Base-by-base conservation (phyloP, 2,888 invertebrate genomes). In the Hipparchia semele region DNA sequence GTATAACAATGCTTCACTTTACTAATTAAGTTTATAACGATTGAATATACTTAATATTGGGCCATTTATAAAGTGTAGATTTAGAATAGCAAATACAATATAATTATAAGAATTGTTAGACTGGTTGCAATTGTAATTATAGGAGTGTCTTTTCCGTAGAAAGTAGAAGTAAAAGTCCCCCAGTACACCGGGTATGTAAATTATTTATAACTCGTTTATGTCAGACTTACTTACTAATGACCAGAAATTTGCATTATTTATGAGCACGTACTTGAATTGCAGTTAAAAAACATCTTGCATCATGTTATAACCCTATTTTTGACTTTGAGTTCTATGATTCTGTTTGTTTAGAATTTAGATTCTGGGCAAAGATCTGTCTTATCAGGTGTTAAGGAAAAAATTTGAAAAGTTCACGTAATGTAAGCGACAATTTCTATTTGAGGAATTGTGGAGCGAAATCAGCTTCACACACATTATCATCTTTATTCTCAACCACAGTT, bases 81-180 rank as follows among this genome's bases (percentile, higher is more conserved):
- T 39, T 39, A 39, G 39, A 5, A 39, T 4, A 39, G 5, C 39
- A 39, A 8, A 60, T 13, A 13, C 3, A 60, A 45, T 45, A 61
- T 64, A 39, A 39, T 39, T 6, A 10, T 23, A 10, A 5, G 51
- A 51, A 65, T 53, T 33, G 39, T 10, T 9, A 53, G 23, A 65
- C 23, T n/a, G 33, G 65, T 65, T 10, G 23, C 56, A 58, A 7
- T 46, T 58, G 56, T 39, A 54, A 23, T 33, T 51, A 46, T 8
- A 62, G 12, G 33, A 65, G 12, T 33, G 33, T 33, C 56, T 23
- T 12, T 60, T 49, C 68, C 59, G 49, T 68, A 68, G 68, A 68
- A 68, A 68, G 68, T 51, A 49, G 68, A 68, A 68, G 60, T 68
- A 68, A 68, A 59, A 68, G 68, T 68, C 9, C 2, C 46, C 58